These are phyloP conservation scores for Erpetoichthys calabaricus DNA, from an alignment of 2,797 vertebrate genomes.

Conservation along the genomic window DNA sequence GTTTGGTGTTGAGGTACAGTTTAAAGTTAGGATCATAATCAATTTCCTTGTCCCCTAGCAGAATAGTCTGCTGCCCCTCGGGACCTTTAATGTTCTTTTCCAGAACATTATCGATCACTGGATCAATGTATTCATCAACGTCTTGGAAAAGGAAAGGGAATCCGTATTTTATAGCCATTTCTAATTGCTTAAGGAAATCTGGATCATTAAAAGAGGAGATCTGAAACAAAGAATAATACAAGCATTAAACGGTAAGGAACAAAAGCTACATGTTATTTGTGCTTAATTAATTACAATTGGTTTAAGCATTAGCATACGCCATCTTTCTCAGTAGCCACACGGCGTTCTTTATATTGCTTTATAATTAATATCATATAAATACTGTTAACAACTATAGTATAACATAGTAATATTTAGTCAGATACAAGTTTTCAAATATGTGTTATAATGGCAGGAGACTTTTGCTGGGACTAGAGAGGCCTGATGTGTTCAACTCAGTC, in stretches of 20 bases:
- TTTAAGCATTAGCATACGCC: too few relatives aligned
- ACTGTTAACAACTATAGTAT: too few relatives aligned
- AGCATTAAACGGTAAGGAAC: not conserved
- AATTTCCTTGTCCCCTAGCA: constrained; percentile 91
- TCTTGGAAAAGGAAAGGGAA: constrained; percentile 83
- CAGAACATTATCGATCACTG: constrained; percentile 84
- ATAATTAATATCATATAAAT: too few relatives aligned
- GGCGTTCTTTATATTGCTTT: too few relatives aligned
- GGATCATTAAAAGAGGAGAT: constrained; percentile 85
- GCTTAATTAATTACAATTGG: too few relatives aligned
- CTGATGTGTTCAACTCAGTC: too few relatives aligned
- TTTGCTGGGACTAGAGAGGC: too few relatives aligned
- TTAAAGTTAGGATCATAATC: constrained; percentile 85
- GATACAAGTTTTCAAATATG: too few relatives aligned
- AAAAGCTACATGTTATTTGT: too few relatives aligned
- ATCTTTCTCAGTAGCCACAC: too few relatives aligned
- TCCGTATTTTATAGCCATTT: constrained; percentile 86
- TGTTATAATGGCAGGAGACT: too few relatives aligned
- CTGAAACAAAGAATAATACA: constrained; percentile 36
- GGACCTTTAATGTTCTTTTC: constrained; percentile 73
- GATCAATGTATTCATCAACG: constrained; percentile 91
- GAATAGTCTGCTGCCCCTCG: constrained; percentile 68
- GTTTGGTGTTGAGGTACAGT: constrained; percentile 86
- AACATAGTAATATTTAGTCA: too few relatives aligned
- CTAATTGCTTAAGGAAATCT: constrained; percentile 86